Percentiles rank a stretch among this genome's conserved stretches.
phyloP scores from a whole-genome alignment of 2,113 vertebrate genomes.

The Sclerurus mexicanus region DNA sequence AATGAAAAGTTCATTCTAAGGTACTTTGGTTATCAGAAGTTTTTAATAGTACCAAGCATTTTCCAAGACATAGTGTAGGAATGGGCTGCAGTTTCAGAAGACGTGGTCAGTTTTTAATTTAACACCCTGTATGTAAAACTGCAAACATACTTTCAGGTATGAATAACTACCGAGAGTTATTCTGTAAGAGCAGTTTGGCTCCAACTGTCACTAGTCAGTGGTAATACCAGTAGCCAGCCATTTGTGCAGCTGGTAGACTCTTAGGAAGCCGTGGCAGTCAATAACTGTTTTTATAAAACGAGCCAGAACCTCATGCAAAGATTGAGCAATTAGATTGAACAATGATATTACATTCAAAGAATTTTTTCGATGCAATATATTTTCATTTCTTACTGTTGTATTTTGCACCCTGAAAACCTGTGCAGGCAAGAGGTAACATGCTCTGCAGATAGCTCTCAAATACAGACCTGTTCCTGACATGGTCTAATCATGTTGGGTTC shows the following conservation, averaged over 20 bases:
- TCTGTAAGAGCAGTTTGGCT: neutral
- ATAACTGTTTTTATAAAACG: neutral
- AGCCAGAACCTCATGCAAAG: neutral
- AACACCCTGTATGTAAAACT: neutral
- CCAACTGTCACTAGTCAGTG: neutral
- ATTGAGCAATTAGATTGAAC: neutral
- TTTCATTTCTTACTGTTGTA: neutral
- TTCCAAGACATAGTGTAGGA: neutral
- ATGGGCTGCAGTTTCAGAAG: neutral
- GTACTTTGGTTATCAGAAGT: neutral
- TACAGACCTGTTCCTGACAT: neutral
- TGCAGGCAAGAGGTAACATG: neutral
- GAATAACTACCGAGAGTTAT: neutral
- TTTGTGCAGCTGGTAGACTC: neutral
- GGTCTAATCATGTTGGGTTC: neutral
- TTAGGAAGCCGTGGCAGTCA: neutral
- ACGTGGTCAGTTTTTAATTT: neutral
- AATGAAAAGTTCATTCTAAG: neutral
- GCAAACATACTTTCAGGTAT: neutral
- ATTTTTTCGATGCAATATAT: neutral
- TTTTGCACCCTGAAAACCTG: neutral
- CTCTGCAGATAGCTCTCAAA: neutral
- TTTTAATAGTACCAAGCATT: neutral
- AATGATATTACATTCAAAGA: neutral
- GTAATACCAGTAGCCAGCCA: neutral